Evolutionary conservation across 2,888 invertebrate species (phyloP), one percentile per base, ranked within the genome.

Genomic region (Blomia tropicalis): DNA sequence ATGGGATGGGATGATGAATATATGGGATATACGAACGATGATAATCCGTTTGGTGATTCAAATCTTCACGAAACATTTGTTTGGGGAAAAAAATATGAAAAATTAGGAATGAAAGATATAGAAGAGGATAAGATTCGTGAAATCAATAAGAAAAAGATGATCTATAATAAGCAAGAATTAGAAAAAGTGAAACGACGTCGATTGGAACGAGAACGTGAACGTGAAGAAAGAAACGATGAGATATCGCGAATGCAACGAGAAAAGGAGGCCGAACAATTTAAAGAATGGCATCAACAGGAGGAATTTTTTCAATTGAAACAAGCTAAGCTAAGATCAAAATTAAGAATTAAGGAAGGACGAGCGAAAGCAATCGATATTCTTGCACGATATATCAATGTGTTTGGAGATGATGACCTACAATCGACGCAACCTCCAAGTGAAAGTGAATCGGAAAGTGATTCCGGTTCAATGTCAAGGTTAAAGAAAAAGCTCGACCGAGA

Each of bases 1-100:
- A 92, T 93, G 91, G 93, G 93, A 4, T 93, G 92, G 93, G 93
- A 93, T 73, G 88, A 85, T 67, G 93, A 95, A 73, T 92, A 92
- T 72, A 81, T 92, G 65, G 90, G 91, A 71, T 98, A 96, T 72
- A 95, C 96, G 0, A 93, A 98, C 74, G 86, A 87, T 59, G 95
- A 98, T 74, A 98, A 98, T 76, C 98, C 98, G 0, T 98, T 96
- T 74, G 96, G 96, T 0, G 98, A 98, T 78, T 87, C 88, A 0
- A 90, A 91, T 70, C 79, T 98, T 43, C 80, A 93, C 4, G 85
- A 93, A 32, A 87, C 91, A 0, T 99, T 98, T 75, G 87, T 93
- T 0, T 99, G 98, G 98, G 79, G 80, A 25, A 96, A 96, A 75
- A 98, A 99, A 73, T 77, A 95, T 56, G 85, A 92, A 63, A 88